Base-by-base conservation (phyloP, 1,140 invertebrate genomes). In the Drosophila auraria region DNA sequence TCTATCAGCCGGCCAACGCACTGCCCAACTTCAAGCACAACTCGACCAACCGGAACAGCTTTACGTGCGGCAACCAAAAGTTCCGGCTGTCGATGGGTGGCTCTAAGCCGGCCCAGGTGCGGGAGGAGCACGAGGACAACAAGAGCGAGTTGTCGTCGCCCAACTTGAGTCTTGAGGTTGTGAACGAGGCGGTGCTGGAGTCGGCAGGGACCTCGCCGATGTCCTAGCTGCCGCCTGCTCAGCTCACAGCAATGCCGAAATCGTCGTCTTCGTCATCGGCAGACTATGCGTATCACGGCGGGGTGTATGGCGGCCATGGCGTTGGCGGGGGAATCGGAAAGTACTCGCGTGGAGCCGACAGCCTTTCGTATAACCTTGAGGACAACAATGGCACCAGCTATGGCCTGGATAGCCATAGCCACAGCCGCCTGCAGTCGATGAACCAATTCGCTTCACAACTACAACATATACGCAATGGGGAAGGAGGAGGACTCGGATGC, bases 41-140 rank as follows among this genome's bases (percentile, higher is more conserved):
- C 49, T 95, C 95, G 89, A 94, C 95, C 12, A 92, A 95, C 40
- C 93, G 96, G n/a, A 96, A 96, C 90, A 96, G 95, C 87, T 96
- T 96, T 77, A 95, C 94, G 15, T 95, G 94, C 62, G 95, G 89
- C 30, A 92, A 82, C 61, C 91, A 89, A 63, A 93, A 92, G 60
- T 72, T 92, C 30, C 69, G 89, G 0, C 59, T 93, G 17, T 93
- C 92, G 0, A 45, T 93, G 40, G 80, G 83, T 0, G 81, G 80
- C 33, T 59, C 83, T 1, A 93, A 93, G 64, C 82, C 80, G 11
- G 80, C 80, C 6, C 69, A 87, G 47, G 76, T 91, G 12, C 66
- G 82, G 2, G 92, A 93, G 53, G 91, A 93, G 59, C 78, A 72
- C 23, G 91, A 93, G 57, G 86, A 82, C 56, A 83, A 75, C 57